phyloP scores from a whole-genome alignment of 2,797 vertebrate species.

The Rhinophrynus dorsalis region DNA sequence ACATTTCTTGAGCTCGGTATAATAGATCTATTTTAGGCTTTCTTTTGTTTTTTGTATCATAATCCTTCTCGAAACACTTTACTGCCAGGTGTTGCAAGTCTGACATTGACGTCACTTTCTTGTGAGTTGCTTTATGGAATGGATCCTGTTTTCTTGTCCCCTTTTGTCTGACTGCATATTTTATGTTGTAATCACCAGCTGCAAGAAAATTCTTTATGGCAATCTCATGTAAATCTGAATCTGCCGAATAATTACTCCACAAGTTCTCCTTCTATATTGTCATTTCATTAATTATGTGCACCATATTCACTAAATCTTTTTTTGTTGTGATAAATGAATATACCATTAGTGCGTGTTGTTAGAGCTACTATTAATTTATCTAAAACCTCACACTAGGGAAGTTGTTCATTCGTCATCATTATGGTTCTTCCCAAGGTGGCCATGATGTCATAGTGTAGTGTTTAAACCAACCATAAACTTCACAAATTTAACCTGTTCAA shows the following conservation, averaged over 20 bases:
- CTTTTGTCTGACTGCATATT: too few species aligned
- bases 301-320: conserved; percentile 21
- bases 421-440: background rate
- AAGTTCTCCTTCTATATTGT: background rate
- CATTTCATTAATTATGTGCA: conserved; percentile 17
- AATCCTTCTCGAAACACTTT: too few species aligned
- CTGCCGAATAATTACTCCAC: background rate
- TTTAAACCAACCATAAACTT: conserved; percentile 16
- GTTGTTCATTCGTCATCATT: conserved; percentile 8
- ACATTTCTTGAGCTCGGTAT: too few species aligned
- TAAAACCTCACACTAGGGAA: background rate
- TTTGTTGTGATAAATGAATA: conserved; percentile 33
- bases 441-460: conserved; percentile 2
- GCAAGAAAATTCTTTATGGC: conserved; percentile 2
- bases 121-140: too few species aligned
- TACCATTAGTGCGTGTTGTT: conserved; percentile 28
- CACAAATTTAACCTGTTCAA: conserved; percentile 1
- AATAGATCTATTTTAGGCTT: too few species aligned
- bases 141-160: too few species aligned
- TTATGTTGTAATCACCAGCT: too few species aligned
- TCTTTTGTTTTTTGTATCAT: too few species aligned
- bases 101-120: too few species aligned
- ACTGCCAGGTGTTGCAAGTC: too few species aligned
- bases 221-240: background rate
- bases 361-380: conserved; percentile 3